phyloP scores from a whole-genome alignment of 2,797 vertebrate species.

The Gila robusta region DNA sequence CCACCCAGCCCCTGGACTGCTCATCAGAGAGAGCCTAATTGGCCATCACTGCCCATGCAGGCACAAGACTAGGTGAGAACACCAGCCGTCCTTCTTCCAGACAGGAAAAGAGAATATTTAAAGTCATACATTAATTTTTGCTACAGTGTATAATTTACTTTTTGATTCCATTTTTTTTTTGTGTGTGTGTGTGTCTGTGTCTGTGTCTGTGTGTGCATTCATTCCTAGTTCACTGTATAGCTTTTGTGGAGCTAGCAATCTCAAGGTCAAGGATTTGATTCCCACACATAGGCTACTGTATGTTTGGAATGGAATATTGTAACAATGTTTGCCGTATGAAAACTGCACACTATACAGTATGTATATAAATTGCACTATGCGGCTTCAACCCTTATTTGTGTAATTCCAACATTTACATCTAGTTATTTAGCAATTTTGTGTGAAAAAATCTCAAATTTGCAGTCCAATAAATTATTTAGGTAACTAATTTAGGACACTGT shows the following conservation, averaged over 20 bases:
- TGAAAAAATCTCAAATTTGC: background rate
- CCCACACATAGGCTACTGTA: background rate
- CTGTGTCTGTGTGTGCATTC: background rate
- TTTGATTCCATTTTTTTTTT: constrained; percentile 32
- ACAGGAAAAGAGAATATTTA: constrained; percentile 71
- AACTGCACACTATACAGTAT: background rate
- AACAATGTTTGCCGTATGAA: background rate
- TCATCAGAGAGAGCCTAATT: constrained; percentile 83
- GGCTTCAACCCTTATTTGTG: background rate
- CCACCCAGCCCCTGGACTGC: constrained; percentile 72
- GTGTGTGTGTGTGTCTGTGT: background rate
- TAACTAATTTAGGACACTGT: too few relatives aligned
- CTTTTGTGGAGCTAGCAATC: background rate
- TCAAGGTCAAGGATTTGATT: background rate
- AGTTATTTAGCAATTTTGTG: background rate
- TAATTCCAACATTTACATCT: background rate
- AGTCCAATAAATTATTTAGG: background rate
- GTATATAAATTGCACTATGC: background rate
- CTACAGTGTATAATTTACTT: constrained; percentile 75
- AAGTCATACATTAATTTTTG: constrained; percentile 75
- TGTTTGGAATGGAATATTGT: constrained; percentile 1
- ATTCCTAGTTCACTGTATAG: background rate
- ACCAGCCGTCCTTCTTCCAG: constrained; percentile 29
- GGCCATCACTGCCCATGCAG: constrained; percentile 80
- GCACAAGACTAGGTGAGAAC: constrained; percentile 68